Base-by-base conservation (phyloP, 2,888 invertebrate genomes). In the Stegophylla sp. region DNA sequence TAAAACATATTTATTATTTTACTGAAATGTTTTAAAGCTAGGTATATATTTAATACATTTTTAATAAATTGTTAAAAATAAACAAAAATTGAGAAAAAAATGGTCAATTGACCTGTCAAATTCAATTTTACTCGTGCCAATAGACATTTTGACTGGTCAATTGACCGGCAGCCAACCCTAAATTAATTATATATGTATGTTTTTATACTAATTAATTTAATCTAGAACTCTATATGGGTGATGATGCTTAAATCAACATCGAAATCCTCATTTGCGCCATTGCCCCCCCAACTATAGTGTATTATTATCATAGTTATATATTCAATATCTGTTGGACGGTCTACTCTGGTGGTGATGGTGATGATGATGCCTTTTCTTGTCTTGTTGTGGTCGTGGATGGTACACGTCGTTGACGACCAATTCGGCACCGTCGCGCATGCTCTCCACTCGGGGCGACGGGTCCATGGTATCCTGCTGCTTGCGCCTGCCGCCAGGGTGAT, bases 391-490 rank as follows among this genome's bases (percentile, higher is more conserved):
- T 88, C 84, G 87, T 88, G 87, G 86, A 9, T 87, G 86, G 83
- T 86, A 87, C 45, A 83, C 84, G 85, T 93, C 93, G 17, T 91
- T 91, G 17, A 92, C 91, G 63, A 93, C 92, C 85, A 94, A 88
- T 86, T 94, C 94, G 1, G 92, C 92, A 66, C 92, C 92, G 85
- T 93, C 93, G 56, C 91, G 89, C 83, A 91, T 88, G 1, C 90
- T 90, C 83, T 87, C 86, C 56, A 87, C 86, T 28, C 86, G 85
- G 82, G 85, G 86, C 28, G 82, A 72, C 56, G 85, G 91, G 87
- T 92, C 92, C 85, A 92, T 87, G 51, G 92, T 92, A 84, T 93
- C 92, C 86, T n/a, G n/a, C n/a, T n/a, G n/a, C n/a, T 92, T 93
- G 79, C 91, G 89, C 72, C 90, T 88, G 72, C 91, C 64, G 23